phyloP scores from a whole-genome alignment of 2,797 vertebrate species.

The Prionace glauca region DNA sequence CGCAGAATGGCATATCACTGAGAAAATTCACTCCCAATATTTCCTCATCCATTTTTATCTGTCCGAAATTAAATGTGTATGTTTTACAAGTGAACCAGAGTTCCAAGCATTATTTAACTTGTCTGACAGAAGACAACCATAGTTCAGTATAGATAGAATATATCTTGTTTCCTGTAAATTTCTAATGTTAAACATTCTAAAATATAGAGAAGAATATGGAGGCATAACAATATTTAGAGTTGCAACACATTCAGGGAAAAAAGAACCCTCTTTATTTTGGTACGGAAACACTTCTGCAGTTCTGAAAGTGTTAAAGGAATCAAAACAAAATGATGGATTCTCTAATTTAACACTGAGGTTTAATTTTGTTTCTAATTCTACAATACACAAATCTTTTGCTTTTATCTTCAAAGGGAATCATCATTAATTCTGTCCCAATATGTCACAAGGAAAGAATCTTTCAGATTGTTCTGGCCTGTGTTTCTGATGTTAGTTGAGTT shows the following conservation, averaged over 20 bases:
- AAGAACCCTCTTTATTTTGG: not conserved
- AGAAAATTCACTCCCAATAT: no score
- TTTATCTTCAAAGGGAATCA: not conserved
- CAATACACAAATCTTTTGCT: not conserved
- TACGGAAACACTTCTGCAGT: not conserved
- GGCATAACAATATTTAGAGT: not conserved
- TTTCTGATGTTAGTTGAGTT: not conserved
- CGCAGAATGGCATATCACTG: no score
- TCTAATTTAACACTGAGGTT: not conserved
- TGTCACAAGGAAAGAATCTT: not conserved
- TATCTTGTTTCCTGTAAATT: not conserved
- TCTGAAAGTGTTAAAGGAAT: not conserved
- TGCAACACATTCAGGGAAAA: not conserved
- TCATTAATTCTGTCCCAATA: not conserved
- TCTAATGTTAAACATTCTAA: not conserved
- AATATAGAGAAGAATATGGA: not conserved
- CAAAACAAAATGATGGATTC: not conserved
- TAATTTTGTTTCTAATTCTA: not conserved
- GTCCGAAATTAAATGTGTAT: no score
- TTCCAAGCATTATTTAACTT: not conserved
- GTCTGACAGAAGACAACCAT: not conserved
- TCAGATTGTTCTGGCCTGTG: not conserved
- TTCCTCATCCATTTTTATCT: no score
- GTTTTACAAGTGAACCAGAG: not conserved
- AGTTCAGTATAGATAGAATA: not conserved